Conservation (phyloP, 1,140 invertebrate genomes). For the Meteorus sp. region DNA sequence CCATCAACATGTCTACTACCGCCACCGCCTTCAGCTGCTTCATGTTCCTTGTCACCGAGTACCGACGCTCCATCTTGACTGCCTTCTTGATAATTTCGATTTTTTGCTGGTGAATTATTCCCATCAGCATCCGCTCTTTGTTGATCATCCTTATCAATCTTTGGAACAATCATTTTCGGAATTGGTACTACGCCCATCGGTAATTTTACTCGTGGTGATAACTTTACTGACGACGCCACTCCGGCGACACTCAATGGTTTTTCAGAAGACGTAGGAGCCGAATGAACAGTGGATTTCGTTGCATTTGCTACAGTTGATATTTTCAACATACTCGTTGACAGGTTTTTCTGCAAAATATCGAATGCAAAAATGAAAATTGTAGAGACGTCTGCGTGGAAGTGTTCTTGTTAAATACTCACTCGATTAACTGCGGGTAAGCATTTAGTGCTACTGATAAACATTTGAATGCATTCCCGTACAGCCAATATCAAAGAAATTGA, state of each 20-base stretch:
- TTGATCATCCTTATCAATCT: conserved; percentile 32
- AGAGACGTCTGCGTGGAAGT: neutral
- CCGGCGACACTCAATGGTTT: conserved; percentile 24
- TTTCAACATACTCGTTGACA: conserved; percentile 31
- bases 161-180: conserved; percentile 38
- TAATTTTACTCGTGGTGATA: conserved; percentile 43
- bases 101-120: conserved; percentile 12
- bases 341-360: conserved; percentile 41
- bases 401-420: neutral
- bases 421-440: neutral
- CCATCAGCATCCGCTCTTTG: conserved; percentile 24
- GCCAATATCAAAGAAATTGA: no score
- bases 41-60: conserved; percentile 32
- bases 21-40: conserved; percentile 24
- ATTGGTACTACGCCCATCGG: conserved; percentile 53
- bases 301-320: conserved; percentile 30
- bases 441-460: no score
- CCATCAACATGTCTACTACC: conserved; percentile 38
- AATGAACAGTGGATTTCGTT: conserved; percentile 34
- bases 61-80: conserved; percentile 6
- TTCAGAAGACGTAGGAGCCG: conserved; percentile 32
- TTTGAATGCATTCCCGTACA: no score
- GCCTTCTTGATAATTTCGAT: conserved; percentile 17
- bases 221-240: conserved; percentile 20
- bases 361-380: conserved; percentile 1